Evolutionary conservation across 2,888 invertebrate species (phyloP), one percentile per base, ranked within the genome.

Genomic region (Drosophila neoperkinsi): DNA sequence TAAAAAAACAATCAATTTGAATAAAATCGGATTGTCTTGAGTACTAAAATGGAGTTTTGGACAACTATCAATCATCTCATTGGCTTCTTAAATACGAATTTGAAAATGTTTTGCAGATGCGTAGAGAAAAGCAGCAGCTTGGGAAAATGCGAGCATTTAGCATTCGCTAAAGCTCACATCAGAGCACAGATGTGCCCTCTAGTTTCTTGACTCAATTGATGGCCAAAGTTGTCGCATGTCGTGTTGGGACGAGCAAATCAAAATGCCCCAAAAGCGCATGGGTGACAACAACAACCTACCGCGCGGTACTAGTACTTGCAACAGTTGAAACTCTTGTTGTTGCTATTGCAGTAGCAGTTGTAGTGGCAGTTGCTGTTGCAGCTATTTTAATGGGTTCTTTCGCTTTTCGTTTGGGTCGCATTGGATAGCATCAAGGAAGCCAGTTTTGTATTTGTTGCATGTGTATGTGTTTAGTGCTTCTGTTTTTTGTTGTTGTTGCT

Each of bases 371-470:
- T 71, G 82, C 71, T 77, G 77, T 79, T 81, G 77, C 79, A 79
- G 80, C 82, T 82, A 89, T 87, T 89, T 87, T 87, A 87, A 87
- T 87, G 86, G 86, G 90, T 87, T 87, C 85, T 87, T 87, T 87
- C 82, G 90, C 86, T 89, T 88, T 89, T 89, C 73, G 82, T 72
- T 83, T 69, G 79, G 72, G 68, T 53, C 51, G 58, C 38, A 38
- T 65, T 75, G 88, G 88, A 88, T 88, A 90, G 82, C 88, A 88
- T 90, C 88, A 88, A 90, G 88, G 88, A 88, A 88, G 86, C 88
- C 78, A 81, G 85, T 79, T 80, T 61, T 71, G 9, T 74, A 21
- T 62, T 25, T 55, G 33, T 34, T 49, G 6, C 34, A 21, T 62
- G 10, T 49, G 53, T 63, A 25, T 61, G 60, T 63, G 18, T 36